These are phyloP conservation scores for Harpagifer antarcticus DNA, from an alignment of 2,797 vertebrate species.

Conservation along the genomic window DNA sequence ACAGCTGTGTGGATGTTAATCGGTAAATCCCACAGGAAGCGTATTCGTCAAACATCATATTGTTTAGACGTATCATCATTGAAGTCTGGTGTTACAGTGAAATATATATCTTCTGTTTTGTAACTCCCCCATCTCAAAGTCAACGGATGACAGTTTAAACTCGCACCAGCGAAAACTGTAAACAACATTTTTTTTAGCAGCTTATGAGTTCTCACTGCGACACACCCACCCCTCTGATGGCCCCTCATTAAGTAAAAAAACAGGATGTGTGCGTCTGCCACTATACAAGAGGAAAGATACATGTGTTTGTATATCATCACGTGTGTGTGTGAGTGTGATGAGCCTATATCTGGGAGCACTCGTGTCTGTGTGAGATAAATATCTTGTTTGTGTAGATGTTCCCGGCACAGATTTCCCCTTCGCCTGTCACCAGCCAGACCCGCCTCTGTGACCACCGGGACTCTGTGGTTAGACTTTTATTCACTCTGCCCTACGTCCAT, in stretches of 20 bases:
- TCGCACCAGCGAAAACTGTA: conserved; percentile 76
- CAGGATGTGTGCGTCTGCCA: conserved; percentile 49
- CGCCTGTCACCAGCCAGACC: conserved; percentile 68
- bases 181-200: conserved; percentile 84
- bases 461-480: conserved; percentile 50
- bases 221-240: conserved; percentile 59
- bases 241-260: conserved; percentile 68
- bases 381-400: conserved; percentile 79
- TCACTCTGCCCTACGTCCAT: conserved; percentile 23
- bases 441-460: conserved; percentile 59
- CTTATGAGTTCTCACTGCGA: conserved; percentile 73
- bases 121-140: conserved; percentile 42
- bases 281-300: conserved; percentile 29
- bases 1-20: conserved; percentile 45
- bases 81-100: conserved; percentile 32
- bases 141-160: conserved; percentile 68
- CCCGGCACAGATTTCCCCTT: conserved; percentile 67
- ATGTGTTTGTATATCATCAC: conserved; percentile 17
- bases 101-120: conserved; percentile 41
- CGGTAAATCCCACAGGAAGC: conserved; percentile 55
- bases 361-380: conserved; percentile 69
- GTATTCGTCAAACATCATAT: conserved; percentile 43
- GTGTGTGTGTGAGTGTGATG: conserved; percentile 9
- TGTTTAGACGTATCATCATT: conserved; percentile 45
- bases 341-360: conserved; percentile 24